Conservation (phyloP, 1,140 invertebrate species). For the Lepeophtheirus salmonis region DNA sequence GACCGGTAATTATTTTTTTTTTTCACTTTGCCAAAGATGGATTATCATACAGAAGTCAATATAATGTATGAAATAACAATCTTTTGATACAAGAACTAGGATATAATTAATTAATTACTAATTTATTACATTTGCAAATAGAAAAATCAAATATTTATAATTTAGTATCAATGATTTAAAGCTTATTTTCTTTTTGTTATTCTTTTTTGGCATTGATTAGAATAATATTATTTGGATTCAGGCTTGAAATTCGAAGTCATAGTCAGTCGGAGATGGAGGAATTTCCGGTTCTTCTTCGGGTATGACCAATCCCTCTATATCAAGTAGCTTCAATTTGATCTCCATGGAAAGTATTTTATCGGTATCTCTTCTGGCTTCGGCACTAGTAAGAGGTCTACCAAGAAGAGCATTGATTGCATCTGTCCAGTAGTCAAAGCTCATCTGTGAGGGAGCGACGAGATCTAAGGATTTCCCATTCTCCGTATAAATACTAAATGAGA, state of each 20-base stretch:
- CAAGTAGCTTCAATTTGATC: conserved; percentile 74
- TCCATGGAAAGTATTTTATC: conserved; percentile 86
- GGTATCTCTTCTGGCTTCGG: conserved; percentile 67
- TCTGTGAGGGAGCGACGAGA: conserved; percentile 78
- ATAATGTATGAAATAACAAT: too few species aligned
- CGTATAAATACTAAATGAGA: conserved; percentile 40
- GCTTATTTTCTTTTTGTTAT: too few species aligned
- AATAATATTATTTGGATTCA: too few species aligned
- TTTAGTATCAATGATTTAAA: too few species aligned
- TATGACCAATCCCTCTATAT: conserved; percentile 83
- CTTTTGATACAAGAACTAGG: too few species aligned
- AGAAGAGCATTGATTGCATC: conserved; percentile 84
- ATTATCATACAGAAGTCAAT: too few species aligned
- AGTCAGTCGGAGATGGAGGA: conserved; percentile 66
- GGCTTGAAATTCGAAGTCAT: conserved; percentile 44
- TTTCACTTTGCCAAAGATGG: too few species aligned
- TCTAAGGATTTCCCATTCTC: conserved; percentile 51
- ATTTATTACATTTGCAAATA: too few species aligned
- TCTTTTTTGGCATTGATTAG: too few species aligned
- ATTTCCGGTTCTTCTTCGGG: conserved; percentile 75
- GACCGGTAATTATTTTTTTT: too few species aligned
- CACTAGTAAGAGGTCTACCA: conserved; percentile 51
- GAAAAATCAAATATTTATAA: too few species aligned
- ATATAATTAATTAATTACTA: too few species aligned
- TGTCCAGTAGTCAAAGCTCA: conserved; percentile 79